Evolutionary conservation across 2,113 vertebrate genomes (phyloP).

Genomic region (Nannospalax galili): DNA sequence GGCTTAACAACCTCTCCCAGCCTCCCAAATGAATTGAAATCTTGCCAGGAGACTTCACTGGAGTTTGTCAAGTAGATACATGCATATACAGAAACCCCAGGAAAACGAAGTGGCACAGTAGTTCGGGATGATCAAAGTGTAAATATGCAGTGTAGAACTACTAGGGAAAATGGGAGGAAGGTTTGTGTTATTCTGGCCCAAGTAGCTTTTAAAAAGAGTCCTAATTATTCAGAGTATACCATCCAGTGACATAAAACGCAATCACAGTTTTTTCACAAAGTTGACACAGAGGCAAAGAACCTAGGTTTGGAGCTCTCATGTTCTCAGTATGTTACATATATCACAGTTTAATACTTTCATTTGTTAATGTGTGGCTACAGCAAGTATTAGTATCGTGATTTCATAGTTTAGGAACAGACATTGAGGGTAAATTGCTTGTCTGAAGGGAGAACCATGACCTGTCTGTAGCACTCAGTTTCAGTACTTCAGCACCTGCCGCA

Average conservation of each 20-base stretch:
- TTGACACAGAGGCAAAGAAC: conserved; percentile 10
- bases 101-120: neutral
- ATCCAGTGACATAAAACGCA: conserved; percentile 39
- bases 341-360: conserved; percentile 1
- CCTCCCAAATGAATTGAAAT: neutral
- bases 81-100: neutral
- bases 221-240: neutral
- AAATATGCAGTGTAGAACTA: neutral
- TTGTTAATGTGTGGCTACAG: neutral
- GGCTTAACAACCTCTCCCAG: neutral
- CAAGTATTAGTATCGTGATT: neutral
- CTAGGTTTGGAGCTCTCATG: conserved; percentile 36
- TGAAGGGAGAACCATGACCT: neutral
- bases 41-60: neutral
- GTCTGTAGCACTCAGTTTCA: neutral
- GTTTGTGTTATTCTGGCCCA: neutral
- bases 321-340: neutral
- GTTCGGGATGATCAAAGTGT: neutral
- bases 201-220: conserved; percentile 6
- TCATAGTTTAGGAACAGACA: neutral
- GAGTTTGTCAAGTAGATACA: neutral
- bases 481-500: neutral
- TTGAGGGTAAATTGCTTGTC: neutral
- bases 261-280: neutral
- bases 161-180: conserved; percentile 36